Base-by-base conservation (phyloP, 2,113 vertebrate species). In the Chionis minor region DNA sequence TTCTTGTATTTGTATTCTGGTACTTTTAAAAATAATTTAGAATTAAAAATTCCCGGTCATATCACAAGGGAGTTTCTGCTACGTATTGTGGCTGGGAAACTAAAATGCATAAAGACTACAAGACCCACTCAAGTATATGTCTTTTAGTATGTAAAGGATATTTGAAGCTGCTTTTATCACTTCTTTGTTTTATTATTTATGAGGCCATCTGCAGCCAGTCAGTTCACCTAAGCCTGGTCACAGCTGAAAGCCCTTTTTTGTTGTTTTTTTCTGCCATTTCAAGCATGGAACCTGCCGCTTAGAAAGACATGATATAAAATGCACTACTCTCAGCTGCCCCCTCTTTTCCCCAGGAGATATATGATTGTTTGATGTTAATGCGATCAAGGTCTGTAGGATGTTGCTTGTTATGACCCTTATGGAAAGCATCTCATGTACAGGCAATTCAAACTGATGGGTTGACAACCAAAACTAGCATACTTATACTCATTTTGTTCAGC, bases 161-260 rank as follows among this genome's bases (percentile, higher is more conserved):
- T 91, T 80, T 77, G 51, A 87, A 94, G n/a, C 20, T 62, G 27
- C 28, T 94, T 94, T 94, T 89, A 86, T 82, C 49, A 65, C 38
- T 92, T 65, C 47, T 35, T 91, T 90, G 26, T 59, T 88, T 89
- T 56, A 74, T 92, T 95, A 95, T 92, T 94, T 88, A 82, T 72
- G 30, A 91, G 45, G 42, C 51, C 81, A 94, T 91, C 89, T 95
- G 81, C 61, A 91, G 56, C 47, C 56, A 84, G 55, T 66, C 73
- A 55, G 63, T 86, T 92, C 71, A 84, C 44, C 49, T 47, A 81
- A 86, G 27, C 14, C 49, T 82, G 70, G 86, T 51, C 84, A 90
- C 38, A 70, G 55, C 32, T 70, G 32, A 95, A 67, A 94, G 15
- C 13, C 26, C 30, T 54, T 67, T 85, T 81, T 75, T 78, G 33